A percentile compares a stretch with the other conserved stretches of the same genome.
Conservation (phyloP, 1,140 invertebrate genomes). For the Prorops nasuta region DNA sequence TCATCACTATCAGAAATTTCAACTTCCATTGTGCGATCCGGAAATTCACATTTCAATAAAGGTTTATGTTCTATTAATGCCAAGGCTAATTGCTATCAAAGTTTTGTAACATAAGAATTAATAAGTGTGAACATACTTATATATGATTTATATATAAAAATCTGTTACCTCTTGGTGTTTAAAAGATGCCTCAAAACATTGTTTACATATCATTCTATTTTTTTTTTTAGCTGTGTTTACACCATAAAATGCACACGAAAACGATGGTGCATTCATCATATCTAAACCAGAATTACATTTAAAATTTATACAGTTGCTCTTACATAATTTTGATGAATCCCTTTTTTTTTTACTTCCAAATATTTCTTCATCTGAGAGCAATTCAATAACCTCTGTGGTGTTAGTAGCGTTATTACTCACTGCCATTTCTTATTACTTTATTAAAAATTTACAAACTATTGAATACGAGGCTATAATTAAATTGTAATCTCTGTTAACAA, state of each 20-base stretch:
- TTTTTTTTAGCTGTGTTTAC: slow-evolving; percentile 49
- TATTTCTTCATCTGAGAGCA: slow-evolving; percentile 48
- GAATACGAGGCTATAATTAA: not conserved
- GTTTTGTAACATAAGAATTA: slow-evolving; percentile 8
- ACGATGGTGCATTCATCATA: slow-evolving; percentile 53
- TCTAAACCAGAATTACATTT: slow-evolving; percentile 54
- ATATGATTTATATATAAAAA: not conserved
- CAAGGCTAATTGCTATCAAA: slow-evolving; percentile 44
- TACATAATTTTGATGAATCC: slow-evolving; percentile 31
- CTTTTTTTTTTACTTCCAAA: slow-evolving; percentile 15
- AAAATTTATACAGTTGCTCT: slow-evolving; percentile 58
- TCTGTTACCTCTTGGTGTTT: slow-evolving; percentile 49
- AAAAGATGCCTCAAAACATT: slow-evolving; percentile 53
- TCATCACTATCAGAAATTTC: slow-evolving; percentile 59
- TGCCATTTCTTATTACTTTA: not conserved
- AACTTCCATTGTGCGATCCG: slow-evolving; percentile 59
- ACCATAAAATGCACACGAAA: slow-evolving; percentile 57
- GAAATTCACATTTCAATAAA: slow-evolving; percentile 53
- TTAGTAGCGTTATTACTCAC: not conserved
- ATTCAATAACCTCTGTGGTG: slow-evolving; percentile 44
- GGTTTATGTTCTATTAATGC: slow-evolving; percentile 45
- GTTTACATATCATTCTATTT: slow-evolving; percentile 54
- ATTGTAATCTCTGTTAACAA: not conserved
- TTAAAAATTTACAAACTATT: not conserved
- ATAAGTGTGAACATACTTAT: not conserved